Conservation (phyloP, 2,888 invertebrate species). For the Thereva unica region DNA sequence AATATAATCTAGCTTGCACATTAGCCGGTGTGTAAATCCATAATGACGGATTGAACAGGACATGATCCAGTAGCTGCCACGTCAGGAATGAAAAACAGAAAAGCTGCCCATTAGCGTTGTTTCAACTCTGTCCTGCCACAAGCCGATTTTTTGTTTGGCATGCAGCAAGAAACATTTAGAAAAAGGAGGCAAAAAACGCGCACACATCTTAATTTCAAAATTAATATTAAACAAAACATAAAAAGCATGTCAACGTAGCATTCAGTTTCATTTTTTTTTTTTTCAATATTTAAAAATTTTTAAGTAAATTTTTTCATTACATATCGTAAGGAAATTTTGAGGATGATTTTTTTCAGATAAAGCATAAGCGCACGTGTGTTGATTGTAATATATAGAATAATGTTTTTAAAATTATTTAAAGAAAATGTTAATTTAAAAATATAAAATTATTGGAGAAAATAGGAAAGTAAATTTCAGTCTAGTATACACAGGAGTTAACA, state of each 20-base stretch:
- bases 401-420: too few species aligned
- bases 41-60: slow-evolving; percentile 97
- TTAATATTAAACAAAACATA: slow-evolving; percentile 21
- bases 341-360: too few species aligned
- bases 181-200: slow-evolving; percentile 20
- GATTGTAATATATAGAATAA: too few species aligned
- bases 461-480: too few species aligned
- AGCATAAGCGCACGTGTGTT: too few species aligned
- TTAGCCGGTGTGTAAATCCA: slow-evolving; percentile 98
- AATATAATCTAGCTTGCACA: slow-evolving; percentile 93
- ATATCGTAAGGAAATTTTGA: slow-evolving; percentile 14
- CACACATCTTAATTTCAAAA: slow-evolving; percentile 15
- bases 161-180: slow-evolving; percentile 47
- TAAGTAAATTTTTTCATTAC: slow-evolving; percentile 13
- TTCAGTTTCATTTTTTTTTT: slow-evolving; percentile 4
- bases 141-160: slow-evolving; percentile 53
- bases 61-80: slow-evolving; percentile 97
- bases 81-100: slow-evolving; percentile 89
- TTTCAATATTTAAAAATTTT: slow-evolving; percentile 28
- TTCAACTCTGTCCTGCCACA: slow-evolving; percentile 63
- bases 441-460: too few species aligned
- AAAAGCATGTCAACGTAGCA: slow-evolving; percentile 25
- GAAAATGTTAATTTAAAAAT: too few species aligned
- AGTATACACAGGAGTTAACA: too few species aligned
- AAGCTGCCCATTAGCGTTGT: slow-evolving; percentile 73